Base-by-base conservation (phyloP, 1,140 invertebrate species). In the Cryptotermes secundus region DNA sequence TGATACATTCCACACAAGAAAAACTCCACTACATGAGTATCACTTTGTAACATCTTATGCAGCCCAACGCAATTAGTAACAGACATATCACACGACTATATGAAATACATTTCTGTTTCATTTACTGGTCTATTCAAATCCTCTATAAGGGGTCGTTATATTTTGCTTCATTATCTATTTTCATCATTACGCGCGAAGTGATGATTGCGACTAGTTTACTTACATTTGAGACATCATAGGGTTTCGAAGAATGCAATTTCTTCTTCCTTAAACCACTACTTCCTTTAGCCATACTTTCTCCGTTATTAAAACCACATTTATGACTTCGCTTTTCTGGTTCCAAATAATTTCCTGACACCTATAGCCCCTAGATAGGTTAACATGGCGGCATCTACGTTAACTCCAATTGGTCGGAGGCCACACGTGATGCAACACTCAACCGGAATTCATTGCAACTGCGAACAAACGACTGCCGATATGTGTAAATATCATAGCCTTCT, bases 311-410 rank as follows among this genome's bases (percentile, higher is more conserved):
- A 26, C 4, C 72, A 83, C 82, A 34, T 34, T 79, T 83, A 83
- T 53, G 49, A 65, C n/a, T 36, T 34, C 9, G 19, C 3, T 72
- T 72, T 24, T 72, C 36, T 34, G 34, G 79, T 83, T 72, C 53
- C 83, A 34, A 83, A 72, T 31, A 31, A 36, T 79, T 49, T 34
- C 53, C 34, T 65, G 83, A 83, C 83, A 83, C 72, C 83, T 79
- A 34, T 72, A 9, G 26, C 83, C n/a, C 22, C 14, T 26, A 12
- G 38, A 31, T 59, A 34, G 19, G 83, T 26, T 26, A 83, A 83
- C 45, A 83, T 83, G 83, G 83, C 83, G 83, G 83, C 83, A 79
- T 24, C 83, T 83, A 36, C 83, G 34, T 83, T 24, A 83, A 83
- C 36, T 83, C 72, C 59, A 36, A 36, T 83, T 83, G 83, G 83